Percentiles rank a stretch among this genome's conserved stretches.
These are phyloP conservation scores for Montifringilla adamsi DNA, from an alignment of 2,113 vertebrate species.

Conservation along the genomic window DNA sequence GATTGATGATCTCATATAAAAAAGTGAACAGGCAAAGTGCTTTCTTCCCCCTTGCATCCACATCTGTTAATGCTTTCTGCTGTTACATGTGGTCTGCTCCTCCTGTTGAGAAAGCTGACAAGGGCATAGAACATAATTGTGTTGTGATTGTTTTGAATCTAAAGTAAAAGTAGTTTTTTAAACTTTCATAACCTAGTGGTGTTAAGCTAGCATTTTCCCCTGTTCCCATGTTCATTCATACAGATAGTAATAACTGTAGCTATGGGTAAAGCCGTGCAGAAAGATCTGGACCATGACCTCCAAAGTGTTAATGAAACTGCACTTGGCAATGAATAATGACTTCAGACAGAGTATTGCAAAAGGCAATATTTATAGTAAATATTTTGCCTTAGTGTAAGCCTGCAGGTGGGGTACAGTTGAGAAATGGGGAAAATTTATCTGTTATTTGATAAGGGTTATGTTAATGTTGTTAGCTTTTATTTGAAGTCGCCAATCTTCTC, in stretches of 20 bases:
- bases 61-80: neutral
- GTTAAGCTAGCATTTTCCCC: slow-evolving; percentile 4
- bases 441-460: neutral
- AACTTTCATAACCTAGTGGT: neutral
- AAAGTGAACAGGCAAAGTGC: neutral
- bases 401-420: neutral
- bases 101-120: neutral
- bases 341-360: neutral
- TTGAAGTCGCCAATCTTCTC: neutral
- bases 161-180: slow-evolving; percentile 1
- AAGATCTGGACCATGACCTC: neutral
- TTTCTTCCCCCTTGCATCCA: neutral
- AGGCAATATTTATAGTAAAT: neutral
- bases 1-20: neutral
- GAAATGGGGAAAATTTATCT: neutral
- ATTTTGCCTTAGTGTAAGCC: neutral
- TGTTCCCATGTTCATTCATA: neutral
- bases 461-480: neutral
- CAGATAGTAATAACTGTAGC: neutral
- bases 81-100: neutral
- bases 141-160: neutral
- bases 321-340: neutral
- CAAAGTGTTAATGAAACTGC: neutral
- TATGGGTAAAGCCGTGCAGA: neutral
- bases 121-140: neutral